Conservation (phyloP, 1,140 invertebrate species). For the Laupala kohalensis region DNA sequence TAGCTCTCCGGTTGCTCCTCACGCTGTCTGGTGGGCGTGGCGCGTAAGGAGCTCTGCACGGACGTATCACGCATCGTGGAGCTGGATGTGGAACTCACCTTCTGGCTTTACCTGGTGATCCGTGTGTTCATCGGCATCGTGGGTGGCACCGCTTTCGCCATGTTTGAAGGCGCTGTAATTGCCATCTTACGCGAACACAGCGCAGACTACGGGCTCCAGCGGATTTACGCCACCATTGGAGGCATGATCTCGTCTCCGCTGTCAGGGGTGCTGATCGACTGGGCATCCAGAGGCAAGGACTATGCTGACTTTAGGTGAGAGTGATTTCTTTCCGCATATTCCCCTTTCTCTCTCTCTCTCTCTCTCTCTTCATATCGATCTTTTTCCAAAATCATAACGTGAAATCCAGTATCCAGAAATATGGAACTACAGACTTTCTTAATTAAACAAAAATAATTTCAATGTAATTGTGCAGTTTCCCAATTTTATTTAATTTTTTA, state of each 20-base stretch:
- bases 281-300: slow-evolving; percentile 38
- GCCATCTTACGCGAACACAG: slow-evolving; percentile 61
- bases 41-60: slow-evolving; percentile 41
- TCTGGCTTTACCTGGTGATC: slow-evolving; percentile 61
- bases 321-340: neutral
- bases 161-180: slow-evolving; percentile 70
- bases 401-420: too few relatives aligned
- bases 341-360: too few relatives aligned
- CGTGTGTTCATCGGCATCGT: slow-evolving; percentile 51
- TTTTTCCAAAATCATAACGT: too few relatives aligned
- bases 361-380: too few relatives aligned
- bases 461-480: too few relatives aligned
- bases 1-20: slow-evolving; percentile 22
- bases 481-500: too few relatives aligned
- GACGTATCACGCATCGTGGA: slow-evolving; percentile 42
- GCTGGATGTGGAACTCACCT: slow-evolving; percentile 49
- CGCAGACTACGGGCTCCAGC: slow-evolving; percentile 66
- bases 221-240: slow-evolving; percentile 63
- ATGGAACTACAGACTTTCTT: too few relatives aligned
- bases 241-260: slow-evolving; percentile 67
- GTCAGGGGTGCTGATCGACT: slow-evolving; percentile 61
- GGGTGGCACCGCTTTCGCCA: slow-evolving; percentile 59
- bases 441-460: too few relatives aligned
- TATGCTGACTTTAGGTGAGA: slow-evolving; percentile 58
- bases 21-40: slow-evolving; percentile 40